phyloP scores from a whole-genome alignment of 2,797 vertebrate species.

The Tapirus indicus region DNA sequence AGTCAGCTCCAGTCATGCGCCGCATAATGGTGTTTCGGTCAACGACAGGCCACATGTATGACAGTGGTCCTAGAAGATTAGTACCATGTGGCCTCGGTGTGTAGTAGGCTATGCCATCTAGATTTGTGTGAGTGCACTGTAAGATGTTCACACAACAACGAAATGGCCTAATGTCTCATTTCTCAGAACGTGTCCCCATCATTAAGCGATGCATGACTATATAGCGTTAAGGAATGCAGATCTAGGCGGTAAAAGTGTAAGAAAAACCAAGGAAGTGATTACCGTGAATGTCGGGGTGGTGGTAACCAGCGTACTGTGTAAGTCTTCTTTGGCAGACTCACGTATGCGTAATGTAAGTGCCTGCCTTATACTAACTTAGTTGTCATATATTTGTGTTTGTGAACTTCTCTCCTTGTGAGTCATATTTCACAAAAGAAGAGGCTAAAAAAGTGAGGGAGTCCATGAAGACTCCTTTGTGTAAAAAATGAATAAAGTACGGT shows the following conservation, averaged over 20 bases:
- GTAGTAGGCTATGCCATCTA: too few relatives aligned
- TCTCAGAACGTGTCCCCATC: too few relatives aligned
- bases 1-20: background rate
- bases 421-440: background rate
- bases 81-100: too few relatives aligned
- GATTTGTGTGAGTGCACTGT: too few relatives aligned
- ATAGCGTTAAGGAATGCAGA: background rate
- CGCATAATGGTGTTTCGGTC: too few relatives aligned
- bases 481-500: background rate
- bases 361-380: background rate
- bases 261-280: background rate
- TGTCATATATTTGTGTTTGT: background rate
- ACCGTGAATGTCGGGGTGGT: background rate
- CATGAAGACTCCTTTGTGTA: background rate
- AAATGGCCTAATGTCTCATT: too few relatives aligned
- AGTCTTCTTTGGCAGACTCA: background rate
- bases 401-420: background rate
- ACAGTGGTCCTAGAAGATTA: too few relatives aligned
- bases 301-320: background rate
- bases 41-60: too few relatives aligned
- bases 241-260: background rate
- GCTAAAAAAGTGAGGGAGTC: background rate
- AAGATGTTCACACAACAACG: too few relatives aligned
- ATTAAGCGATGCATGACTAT: too few relatives aligned
- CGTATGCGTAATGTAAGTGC: rapidly evolving